Evolutionary conservation across 1,140 invertebrate genomes (phyloP).

Genomic region (Anastrepha ludens): DNA sequence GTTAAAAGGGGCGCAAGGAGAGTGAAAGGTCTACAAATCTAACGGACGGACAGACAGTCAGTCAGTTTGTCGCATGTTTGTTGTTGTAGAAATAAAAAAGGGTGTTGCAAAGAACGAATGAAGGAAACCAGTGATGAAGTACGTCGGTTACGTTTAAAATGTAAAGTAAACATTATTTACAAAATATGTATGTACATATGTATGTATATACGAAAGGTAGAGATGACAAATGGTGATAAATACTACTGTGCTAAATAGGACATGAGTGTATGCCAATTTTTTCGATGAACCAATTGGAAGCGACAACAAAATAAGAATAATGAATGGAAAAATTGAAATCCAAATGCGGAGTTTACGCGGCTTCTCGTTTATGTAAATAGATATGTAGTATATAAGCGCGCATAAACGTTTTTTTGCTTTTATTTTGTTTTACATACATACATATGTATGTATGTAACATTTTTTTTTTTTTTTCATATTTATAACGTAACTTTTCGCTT

Average conservation of each 20-base stretch:
- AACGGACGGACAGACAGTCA: not conserved
- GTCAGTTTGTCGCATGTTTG: not conserved
- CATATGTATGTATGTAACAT: too few species aligned
- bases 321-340: too few species aligned
- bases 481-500: too few species aligned
- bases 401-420: too few species aligned
- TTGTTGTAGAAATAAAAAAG: not conserved
- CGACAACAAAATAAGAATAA: not conserved
- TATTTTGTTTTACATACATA: not conserved
- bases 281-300: not conserved
- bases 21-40: not conserved
- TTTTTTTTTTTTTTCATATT: too few species aligned
- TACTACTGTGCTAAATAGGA: too few species aligned
- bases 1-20: not conserved
- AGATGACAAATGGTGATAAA: not conserved
- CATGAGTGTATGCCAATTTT: not conserved
- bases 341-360: too few species aligned
- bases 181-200: too few species aligned
- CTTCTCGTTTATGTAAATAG: too few species aligned
- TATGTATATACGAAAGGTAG: not conserved
- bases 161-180: not conserved
- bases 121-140: not conserved
- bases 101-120: not conserved
- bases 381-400: too few species aligned
- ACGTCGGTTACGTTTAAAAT: constrained; percentile 30